A percentile compares a stretch with the other conserved stretches of the same genome.
Evolutionary conservation across 2,113 vertebrate species (phyloP).

Genomic region (Bufo gargarizans): DNA sequence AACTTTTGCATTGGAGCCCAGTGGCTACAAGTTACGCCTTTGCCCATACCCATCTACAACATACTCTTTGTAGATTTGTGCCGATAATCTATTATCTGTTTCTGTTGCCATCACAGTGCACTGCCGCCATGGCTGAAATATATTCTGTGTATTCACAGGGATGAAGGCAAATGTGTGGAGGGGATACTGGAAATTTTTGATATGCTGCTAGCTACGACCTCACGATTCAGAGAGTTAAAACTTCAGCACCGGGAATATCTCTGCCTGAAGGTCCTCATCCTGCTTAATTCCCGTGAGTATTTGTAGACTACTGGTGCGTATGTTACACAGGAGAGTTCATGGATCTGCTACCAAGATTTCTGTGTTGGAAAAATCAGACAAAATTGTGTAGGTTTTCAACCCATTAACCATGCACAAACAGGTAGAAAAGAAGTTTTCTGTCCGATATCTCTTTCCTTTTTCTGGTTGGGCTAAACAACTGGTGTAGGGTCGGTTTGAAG

Average conservation of each 20-base stretch:
- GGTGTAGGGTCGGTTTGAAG: no score
- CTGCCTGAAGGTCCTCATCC: slow-evolving; percentile 97
- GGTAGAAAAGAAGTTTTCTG: no score
- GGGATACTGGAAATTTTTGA: slow-evolving; percentile 98
- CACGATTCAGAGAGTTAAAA: slow-evolving; percentile 92
- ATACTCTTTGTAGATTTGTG: no score
- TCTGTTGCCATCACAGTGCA: background rate
- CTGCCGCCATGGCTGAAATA: background rate
- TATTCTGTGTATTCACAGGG: slow-evolving; percentile 75
- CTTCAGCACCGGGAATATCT: slow-evolving; percentile 95
- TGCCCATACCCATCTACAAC: no score
- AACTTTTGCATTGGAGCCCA: no score
- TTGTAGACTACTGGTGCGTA: background rate
- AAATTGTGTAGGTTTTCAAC: background rate
- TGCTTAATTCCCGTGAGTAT: slow-evolving; percentile 97
- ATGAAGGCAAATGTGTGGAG: slow-evolving; percentile 95
- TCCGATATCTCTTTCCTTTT: no score
- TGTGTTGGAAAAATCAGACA: background rate
- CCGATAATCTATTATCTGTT: background rate
- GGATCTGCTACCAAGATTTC: background rate
- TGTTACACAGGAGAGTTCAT: background rate
- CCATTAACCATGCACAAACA: background rate
- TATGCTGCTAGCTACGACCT: slow-evolving; percentile 93
- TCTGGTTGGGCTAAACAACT: no score
- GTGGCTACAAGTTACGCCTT: no score